Evolutionary conservation across 1,140 invertebrate genomes (phyloP).

Genomic region (Cardiocondyla obscurior): DNA sequence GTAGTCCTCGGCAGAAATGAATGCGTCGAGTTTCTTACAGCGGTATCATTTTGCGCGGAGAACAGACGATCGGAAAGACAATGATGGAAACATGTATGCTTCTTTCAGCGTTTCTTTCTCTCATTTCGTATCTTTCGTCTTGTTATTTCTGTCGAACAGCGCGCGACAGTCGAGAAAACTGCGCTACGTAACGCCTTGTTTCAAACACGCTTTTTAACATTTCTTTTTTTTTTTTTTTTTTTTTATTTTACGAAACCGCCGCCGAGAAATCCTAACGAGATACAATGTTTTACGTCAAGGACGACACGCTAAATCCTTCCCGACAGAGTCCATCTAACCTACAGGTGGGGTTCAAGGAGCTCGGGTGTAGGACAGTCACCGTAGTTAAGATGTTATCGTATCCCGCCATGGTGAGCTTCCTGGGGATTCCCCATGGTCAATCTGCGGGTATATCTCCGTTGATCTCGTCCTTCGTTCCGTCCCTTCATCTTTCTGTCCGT

Average conservation of each 20-base stretch:
- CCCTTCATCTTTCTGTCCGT: not conserved
- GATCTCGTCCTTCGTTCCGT: not conserved
- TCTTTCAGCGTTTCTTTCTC: not conserved
- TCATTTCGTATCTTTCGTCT: not conserved
- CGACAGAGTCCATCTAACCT: constrained; percentile 23
- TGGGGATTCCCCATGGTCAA: constrained; percentile 52
- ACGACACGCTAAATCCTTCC: constrained; percentile 55
- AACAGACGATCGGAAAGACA: not conserved
- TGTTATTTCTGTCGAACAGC: constrained; percentile 36
- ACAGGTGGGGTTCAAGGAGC: constrained; percentile 50
- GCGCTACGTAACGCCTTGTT: constrained; percentile 17
- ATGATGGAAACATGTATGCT: constrained; percentile 31
- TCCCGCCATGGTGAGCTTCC: constrained; percentile 56
- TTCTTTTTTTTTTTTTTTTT: not conserved
- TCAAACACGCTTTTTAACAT: too few species aligned
- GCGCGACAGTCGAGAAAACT: constrained; percentile 15
- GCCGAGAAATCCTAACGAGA: constrained; percentile 9
- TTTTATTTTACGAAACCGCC: constrained; percentile 46
- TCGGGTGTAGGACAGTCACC: constrained; percentile 46
- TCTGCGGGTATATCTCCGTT: constrained; percentile 27
- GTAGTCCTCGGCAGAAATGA: not conserved
- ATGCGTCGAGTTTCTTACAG: not conserved
- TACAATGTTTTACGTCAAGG: constrained; percentile 16
- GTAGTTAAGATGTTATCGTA: constrained; percentile 73
- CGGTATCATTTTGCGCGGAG: not conserved